Conservation (phyloP, 2,113 vertebrate genomes). For the Callocephalon fimbriatum region DNA sequence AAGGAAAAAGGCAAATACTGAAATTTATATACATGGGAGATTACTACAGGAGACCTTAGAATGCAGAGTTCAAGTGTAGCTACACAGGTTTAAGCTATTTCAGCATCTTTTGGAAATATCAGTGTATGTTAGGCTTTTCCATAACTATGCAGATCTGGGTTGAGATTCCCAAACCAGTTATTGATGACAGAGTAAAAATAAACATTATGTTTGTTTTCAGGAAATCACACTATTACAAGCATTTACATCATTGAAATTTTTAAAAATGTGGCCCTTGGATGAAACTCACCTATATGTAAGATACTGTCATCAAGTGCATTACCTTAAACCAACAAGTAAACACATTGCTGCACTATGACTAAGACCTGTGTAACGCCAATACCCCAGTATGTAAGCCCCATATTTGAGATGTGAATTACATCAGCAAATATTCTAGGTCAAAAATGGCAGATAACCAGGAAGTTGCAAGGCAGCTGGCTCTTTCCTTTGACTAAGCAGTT, state of each 20-base stretch:
- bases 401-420: not conserved
- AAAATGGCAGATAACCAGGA: not conserved
- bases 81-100: not conserved
- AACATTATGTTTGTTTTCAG: not conserved
- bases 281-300: not conserved
- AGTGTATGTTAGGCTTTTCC: not conserved
- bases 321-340: not conserved
- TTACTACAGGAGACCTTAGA: not conserved
- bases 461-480: not conserved
- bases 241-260: not conserved
- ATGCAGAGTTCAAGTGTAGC: not conserved
- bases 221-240: not conserved
- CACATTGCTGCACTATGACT: not conserved
- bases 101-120: not conserved
- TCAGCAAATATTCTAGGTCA: not conserved
- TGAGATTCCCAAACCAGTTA: not conserved
- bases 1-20: not conserved
- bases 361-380: not conserved
- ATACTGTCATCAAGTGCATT: not conserved
- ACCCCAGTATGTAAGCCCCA: accelerated
- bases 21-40: not conserved
- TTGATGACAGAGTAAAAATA: not conserved
- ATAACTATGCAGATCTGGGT: not conserved
- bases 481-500: not conserved
- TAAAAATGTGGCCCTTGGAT: not conserved